Evolutionary conservation across 2,888 invertebrate species (phyloP).

Genomic region (Eretmocerus hayati): DNA sequence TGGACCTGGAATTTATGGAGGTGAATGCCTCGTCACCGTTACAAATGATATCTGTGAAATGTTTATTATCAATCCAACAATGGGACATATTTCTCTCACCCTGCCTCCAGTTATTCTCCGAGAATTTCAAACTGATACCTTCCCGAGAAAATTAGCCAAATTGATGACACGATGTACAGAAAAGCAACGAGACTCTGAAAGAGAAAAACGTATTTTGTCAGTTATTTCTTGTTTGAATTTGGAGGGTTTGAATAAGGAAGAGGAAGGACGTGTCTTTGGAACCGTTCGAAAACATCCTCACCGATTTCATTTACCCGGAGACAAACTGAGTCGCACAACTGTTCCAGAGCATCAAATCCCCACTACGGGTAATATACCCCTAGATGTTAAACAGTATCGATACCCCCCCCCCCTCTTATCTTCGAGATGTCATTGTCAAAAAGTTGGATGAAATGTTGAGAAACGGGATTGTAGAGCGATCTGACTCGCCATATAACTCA

Average conservation of each 20-base stretch:
- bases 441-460: not conserved
- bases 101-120: not conserved
- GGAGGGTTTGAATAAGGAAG: not conserved
- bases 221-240: not conserved
- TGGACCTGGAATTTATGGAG: not conserved
- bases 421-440: not conserved
- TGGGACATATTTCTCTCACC: not conserved
- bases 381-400: not conserved
- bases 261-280: not conserved
- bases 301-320: not conserved
- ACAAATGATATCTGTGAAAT: not conserved
- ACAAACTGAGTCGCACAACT: not conserved
- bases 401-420: not conserved
- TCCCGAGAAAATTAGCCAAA: no score
- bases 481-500: not conserved
- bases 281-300: not conserved
- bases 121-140: no score
- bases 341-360: not conserved
- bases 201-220: not conserved
- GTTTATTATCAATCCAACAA: not conserved
- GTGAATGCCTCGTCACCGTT: not conserved
- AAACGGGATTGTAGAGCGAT: not conserved
- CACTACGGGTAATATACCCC: not conserved
- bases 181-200: not conserved
- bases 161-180: no score